Conservation (phyloP, 2,797 vertebrate genomes). For the Anas georgica region DNA sequence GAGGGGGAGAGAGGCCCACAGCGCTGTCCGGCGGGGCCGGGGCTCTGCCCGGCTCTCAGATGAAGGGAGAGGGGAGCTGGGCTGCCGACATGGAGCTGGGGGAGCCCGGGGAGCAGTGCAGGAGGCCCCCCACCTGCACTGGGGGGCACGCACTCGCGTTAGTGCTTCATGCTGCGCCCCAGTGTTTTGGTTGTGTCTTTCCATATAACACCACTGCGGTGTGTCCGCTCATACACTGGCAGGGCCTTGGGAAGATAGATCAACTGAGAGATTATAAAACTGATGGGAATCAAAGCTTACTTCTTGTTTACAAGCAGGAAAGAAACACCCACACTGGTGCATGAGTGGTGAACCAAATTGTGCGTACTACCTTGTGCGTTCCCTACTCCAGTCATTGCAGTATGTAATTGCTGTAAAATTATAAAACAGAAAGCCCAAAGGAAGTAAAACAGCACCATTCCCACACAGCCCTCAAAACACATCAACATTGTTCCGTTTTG, state of each 20-base stretch:
- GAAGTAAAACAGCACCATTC: background rate
- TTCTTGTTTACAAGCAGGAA: background rate
- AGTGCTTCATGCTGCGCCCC: background rate
- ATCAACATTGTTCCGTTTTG: background rate
- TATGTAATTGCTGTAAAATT: background rate
- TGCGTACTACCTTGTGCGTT: background rate
- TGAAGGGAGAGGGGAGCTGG: too few species aligned
- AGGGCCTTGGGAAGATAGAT: background rate
- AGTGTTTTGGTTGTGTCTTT: background rate
- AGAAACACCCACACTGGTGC: background rate
- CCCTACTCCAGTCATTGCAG: background rate
- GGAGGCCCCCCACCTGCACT: too few species aligned
- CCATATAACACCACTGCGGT: background rate
- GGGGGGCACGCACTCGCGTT: too few species aligned
- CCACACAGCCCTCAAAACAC: rapidly evolving
- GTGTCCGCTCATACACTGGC: background rate
- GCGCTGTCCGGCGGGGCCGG: too few species aligned
- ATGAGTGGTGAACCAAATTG: background rate
- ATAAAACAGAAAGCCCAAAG: background rate
- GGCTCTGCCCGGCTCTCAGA: too few species aligned
- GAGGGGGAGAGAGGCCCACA: too few species aligned
- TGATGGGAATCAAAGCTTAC: background rate
- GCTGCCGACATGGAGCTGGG: too few species aligned
- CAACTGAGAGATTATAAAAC: background rate
- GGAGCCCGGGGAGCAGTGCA: too few species aligned